Base-by-base conservation (phyloP, 2,797 vertebrate species). In the Pangasius djambal region DNA sequence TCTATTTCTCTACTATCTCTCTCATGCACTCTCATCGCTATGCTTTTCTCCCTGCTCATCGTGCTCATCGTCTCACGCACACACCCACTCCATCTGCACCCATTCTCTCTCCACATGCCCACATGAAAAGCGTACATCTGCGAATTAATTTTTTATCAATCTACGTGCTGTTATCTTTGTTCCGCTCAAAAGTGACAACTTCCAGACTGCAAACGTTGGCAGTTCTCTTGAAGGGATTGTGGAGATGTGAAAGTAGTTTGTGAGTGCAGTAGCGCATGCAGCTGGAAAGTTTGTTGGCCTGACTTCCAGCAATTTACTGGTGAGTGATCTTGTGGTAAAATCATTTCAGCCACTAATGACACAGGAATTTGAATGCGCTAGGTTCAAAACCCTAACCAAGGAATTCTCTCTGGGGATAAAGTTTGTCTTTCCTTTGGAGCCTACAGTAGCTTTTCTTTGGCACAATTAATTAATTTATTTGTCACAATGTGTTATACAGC, bases 121-220 rank as follows among this genome's bases (percentile, higher is more conserved):
- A 90, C 89, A 93, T 89, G 90, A 93, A 96, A 96, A 95, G 95
- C 90, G 83, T 74, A 93, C 87, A 94, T 94, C 95, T 95, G 92
- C 91, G 92, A 94, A 96, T 95, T 91, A 95, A 96, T 95, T 94
- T 96, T 96, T 96, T 95, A 96, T 96, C 95, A 96, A 95, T 95
- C 94, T 91, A 93, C 90, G 92, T 94, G 91, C 95, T 93, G 94
- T 94, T 95, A 95, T 95, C 96, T 96, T 96, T 96, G 96, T 96
- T 96, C 96, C 92, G 88, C 90, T 89, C 82, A 94, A 93, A 96
- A 95, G 94, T 93, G 95, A 95, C 94, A 92, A 95, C 94, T 94
- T 95, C 92, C 93, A 95, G 93, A 96, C 94, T 93, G 95, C 95
- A 94, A 95, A 96, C 95, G 96, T 95, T 94, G 94, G 95, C 95